Conservation (phyloP, 2,113 vertebrate species). For the Nicator chloris region DNA sequence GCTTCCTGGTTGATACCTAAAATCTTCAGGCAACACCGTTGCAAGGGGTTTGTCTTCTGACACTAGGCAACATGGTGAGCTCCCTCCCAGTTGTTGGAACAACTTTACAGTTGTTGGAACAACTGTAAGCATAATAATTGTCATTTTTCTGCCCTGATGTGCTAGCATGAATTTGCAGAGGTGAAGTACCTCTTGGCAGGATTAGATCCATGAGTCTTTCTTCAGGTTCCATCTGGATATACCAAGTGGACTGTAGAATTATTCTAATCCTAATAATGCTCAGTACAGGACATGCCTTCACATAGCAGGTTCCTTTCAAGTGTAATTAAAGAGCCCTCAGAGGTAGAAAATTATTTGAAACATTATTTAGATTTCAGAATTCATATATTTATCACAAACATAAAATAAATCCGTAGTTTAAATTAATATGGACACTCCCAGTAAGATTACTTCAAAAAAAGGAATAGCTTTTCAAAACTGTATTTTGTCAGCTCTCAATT, state of each 20-base stretch:
- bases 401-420: not conserved
- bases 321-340: constrained; percentile 6
- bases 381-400: not conserved
- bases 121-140: not conserved
- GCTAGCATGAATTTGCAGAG: not conserved
- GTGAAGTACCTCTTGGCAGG: not conserved
- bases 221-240: not conserved
- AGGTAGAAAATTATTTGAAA: not conserved
- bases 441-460: not conserved
- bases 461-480: not conserved
- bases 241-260: not conserved
- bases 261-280: not conserved
- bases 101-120: not conserved
- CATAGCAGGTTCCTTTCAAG: not conserved
- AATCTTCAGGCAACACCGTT: not conserved
- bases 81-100: not conserved
- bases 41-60: not conserved
- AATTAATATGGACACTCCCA: not conserved
- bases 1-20: not conserved
- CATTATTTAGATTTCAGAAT: not conserved
- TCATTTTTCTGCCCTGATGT: not conserved
- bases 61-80: not conserved
- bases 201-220: not conserved
- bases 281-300: not conserved
- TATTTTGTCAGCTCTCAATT: not conserved